These are phyloP conservation scores for Rhadina sibilatrix DNA, from an alignment of 2,113 vertebrate species.

Conservation along the genomic window DNA sequence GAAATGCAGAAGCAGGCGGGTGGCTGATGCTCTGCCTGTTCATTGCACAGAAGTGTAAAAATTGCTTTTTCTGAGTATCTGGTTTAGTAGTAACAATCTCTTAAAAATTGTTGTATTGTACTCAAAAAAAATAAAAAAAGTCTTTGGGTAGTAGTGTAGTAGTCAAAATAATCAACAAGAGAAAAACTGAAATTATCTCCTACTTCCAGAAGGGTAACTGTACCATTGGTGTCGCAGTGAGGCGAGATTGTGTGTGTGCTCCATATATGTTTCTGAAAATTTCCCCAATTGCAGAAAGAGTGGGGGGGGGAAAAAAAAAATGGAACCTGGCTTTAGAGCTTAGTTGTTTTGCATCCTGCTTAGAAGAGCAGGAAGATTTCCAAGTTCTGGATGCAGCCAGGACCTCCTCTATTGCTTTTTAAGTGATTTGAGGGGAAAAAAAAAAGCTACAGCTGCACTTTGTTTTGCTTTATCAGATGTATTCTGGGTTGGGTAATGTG, in stretches of 20 bases:
- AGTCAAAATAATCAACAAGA: not conserved
- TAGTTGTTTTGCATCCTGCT: not conserved
- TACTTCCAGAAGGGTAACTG: not conserved
- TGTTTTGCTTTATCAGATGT: not conserved
- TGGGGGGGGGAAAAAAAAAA: fast-evolving
- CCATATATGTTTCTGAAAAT: not conserved
- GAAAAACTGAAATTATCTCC: not conserved
- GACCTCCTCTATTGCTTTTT: not conserved
- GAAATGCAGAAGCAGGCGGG: not conserved
- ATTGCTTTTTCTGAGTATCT: not conserved
- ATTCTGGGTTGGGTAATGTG: not conserved
- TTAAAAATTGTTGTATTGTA: not conserved
- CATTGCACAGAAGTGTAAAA: not conserved
- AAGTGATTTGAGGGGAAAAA: not conserved
- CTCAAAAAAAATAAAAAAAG: not conserved
- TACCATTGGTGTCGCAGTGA: not conserved
- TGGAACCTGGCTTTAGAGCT: not conserved
- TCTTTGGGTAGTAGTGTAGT: not conserved
- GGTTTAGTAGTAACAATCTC: not conserved
- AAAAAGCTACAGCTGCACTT: not conserved
- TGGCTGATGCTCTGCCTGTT: not conserved
- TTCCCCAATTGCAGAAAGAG: not conserved
- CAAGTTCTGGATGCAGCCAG: not conserved
- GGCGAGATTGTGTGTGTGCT: not conserved
- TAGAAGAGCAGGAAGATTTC: not conserved